Base-by-base conservation (phyloP, 2,888 invertebrate species). In the Graphium colonna region DNA sequence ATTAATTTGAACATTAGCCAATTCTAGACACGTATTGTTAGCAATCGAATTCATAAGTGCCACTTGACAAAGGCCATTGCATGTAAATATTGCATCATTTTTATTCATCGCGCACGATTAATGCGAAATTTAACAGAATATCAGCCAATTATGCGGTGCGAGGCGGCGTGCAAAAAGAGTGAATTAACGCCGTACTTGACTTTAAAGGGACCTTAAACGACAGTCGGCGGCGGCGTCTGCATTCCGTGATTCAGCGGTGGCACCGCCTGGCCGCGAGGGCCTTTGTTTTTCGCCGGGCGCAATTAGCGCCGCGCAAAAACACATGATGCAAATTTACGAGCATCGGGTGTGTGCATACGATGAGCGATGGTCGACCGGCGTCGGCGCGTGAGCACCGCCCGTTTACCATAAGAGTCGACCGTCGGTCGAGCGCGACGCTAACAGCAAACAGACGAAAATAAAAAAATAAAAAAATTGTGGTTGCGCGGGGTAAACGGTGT, bases 401-500 rank as follows among this genome's bases (percentile, higher is more conserved):
- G 41, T 26, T 48, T 52, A 42, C 42, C 46, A 52, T 52, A 46
- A 48, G 50, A 38, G 7, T 26, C 10, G 9, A 10, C 33, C 33
- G 33, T 10, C 8, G 33, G 33, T 5, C 33, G 33, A 33, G 9
- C 33, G 33, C 28, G 28, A 28, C 28, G 8, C 28, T 4, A 4
- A 28, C 28, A 28, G 5, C 28, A 8, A 7, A 8, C 5, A 7
- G 8, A 28, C 8, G 8, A 28, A 4, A 28, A 36, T 39, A 17
- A 40, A 33, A 10, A 48, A 43, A 47, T 28, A 44, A 52, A 31
- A 52, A 49, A 41, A 33, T 12, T 16, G 10, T 8, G 26, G 21
- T 38, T 38, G 56, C 26, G 42, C 43, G 48, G 60, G 51, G 64
- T 60, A 65, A 62, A 52, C 49, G 49, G n/a, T n/a, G 55, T 56